Conservation (phyloP, 2,113 vertebrate genomes). For the Callopanchax toddi region DNA sequence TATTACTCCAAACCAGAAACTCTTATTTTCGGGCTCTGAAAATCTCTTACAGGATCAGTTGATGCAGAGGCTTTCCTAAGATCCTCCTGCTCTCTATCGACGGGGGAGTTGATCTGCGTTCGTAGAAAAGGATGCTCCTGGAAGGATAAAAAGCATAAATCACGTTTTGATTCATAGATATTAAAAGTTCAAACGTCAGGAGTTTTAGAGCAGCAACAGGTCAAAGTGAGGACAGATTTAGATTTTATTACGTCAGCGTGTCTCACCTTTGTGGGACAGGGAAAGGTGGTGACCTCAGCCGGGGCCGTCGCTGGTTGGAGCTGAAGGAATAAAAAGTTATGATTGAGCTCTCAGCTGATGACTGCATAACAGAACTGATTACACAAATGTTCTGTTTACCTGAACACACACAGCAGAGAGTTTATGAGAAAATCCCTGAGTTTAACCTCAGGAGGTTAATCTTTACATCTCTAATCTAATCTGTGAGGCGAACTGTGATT, state of each 20-base stretch:
- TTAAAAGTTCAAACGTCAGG: neutral
- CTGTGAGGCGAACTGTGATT: slow-evolving; percentile 5
- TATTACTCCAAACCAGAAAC: neutral
- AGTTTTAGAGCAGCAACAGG: neutral
- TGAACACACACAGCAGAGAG: neutral
- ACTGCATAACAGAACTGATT: too few species aligned
- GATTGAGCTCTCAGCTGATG: slow-evolving; percentile 6
- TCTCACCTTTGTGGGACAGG: slow-evolving; percentile 73
- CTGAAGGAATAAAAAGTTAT: slow-evolving; percentile 43
- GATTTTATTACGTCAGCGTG: neutral
- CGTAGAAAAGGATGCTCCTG: slow-evolving; percentile 72
- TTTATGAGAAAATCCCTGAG: neutral
- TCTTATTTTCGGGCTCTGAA: neutral
- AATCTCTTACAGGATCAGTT: slow-evolving; percentile 50
- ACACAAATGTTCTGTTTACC: neutral
- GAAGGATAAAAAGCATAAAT: neutral
- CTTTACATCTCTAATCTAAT: slow-evolving; percentile 61
- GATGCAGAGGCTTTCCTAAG: neutral
- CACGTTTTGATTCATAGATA: neutral
- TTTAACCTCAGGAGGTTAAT: slow-evolving; percentile 20
- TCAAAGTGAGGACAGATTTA: neutral
- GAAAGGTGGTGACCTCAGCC: slow-evolving; percentile 28
- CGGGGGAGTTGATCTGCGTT: slow-evolving; percentile 68
- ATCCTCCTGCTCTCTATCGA: neutral
- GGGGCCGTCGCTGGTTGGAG: slow-evolving; percentile 60